A percentile compares a stretch with the other conserved stretches of the same genome.
Evolutionary conservation across 2,797 vertebrate species (phyloP).

Genomic region (Malacoctenus gilli): DNA sequence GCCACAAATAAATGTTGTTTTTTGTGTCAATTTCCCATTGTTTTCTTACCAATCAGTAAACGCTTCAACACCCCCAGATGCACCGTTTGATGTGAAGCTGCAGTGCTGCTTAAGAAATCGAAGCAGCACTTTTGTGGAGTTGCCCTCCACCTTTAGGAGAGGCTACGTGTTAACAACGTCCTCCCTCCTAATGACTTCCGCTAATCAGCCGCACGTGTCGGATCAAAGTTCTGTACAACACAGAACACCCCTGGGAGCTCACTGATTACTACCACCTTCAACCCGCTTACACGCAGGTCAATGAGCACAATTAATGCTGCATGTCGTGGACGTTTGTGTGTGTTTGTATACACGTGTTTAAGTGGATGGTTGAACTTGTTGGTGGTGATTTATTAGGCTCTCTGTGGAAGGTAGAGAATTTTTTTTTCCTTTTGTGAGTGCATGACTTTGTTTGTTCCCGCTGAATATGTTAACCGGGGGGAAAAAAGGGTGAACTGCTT

Average conservation of each 20-base stretch:
- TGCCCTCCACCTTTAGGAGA: slow-evolving; percentile 46
- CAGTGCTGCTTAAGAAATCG: slow-evolving; percentile 7
- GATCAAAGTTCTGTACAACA: slow-evolving; percentile 65
- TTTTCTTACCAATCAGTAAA: too few relatives aligned
- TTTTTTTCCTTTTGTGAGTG: slow-evolving; percentile 13
- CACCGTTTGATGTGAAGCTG: slow-evolving; percentile 16
- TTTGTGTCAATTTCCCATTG: too few relatives aligned
- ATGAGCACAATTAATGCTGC: slow-evolving; percentile 50
- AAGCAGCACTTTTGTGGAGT: slow-evolving; percentile 25
- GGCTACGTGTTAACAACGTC: slow-evolving; percentile 60
- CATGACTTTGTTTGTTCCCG: background rate
- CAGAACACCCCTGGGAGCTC: slow-evolving; percentile 45
- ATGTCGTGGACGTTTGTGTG: slow-evolving; percentile 8
- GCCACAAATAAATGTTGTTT: too few relatives aligned
- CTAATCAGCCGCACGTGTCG: slow-evolving; percentile 74
- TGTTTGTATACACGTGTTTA: slow-evolving; percentile 13
- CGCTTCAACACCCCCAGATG: background rate
- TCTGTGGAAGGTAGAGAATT: slow-evolving; percentile 14
- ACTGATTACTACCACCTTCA: slow-evolving; percentile 68
- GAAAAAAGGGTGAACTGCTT: slow-evolving; percentile 26
- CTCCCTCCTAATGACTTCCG: slow-evolving; percentile 63
- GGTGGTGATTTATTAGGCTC: slow-evolving; percentile 25
- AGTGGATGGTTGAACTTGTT: slow-evolving; percentile 3
- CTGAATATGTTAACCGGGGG: slow-evolving; percentile 11
- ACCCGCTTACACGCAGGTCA: slow-evolving; percentile 58